A percentile compares a stretch with the other conserved stretches of the same genome.
Evolutionary conservation across 2,888 invertebrate species (phyloP).

Genomic region (Drosophila mercatorum): DNA sequence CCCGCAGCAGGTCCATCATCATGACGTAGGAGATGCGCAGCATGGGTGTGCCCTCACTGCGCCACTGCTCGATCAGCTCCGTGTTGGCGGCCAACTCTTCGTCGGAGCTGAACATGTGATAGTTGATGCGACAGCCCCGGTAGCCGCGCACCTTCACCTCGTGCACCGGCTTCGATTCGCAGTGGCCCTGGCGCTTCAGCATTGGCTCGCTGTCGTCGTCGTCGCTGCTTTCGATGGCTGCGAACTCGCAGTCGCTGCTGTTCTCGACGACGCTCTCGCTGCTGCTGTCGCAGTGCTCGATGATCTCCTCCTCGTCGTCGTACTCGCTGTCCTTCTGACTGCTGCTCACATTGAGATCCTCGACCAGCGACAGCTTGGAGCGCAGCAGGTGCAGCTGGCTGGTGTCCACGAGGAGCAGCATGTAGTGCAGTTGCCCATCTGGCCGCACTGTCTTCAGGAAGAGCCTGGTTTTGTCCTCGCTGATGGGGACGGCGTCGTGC

Average conservation of each 20-base stretch:
- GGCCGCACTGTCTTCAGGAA: constrained; percentile 44
- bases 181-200: background rate
- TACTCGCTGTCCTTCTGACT: background rate
- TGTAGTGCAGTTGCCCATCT: constrained; percentile 49
- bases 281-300: background rate
- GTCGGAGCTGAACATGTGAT: constrained; percentile 30
- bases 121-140: constrained; percentile 37
- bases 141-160: constrained; percentile 33
- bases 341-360: background rate
- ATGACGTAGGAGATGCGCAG: constrained; percentile 51
- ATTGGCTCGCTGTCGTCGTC: background rate
- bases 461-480: constrained; percentile 27
- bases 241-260: constrained; percentile 11
- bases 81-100: constrained; percentile 31
- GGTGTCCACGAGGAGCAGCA: constrained; percentile 36
- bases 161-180: background rate
- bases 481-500: constrained; percentile 31
- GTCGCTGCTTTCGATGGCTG: constrained; percentile 1
- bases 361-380: constrained; percentile 24
- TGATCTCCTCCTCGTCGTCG: background rate
- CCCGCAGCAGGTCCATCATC: constrained; percentile 45
- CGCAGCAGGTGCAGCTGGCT: constrained; percentile 39
- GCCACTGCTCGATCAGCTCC: constrained; percentile 26
- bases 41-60: background rate
- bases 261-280: background rate